Evolutionary conservation across 2,113 vertebrate genomes (phyloP).

Genomic region (Chaetura pelagica): DNA sequence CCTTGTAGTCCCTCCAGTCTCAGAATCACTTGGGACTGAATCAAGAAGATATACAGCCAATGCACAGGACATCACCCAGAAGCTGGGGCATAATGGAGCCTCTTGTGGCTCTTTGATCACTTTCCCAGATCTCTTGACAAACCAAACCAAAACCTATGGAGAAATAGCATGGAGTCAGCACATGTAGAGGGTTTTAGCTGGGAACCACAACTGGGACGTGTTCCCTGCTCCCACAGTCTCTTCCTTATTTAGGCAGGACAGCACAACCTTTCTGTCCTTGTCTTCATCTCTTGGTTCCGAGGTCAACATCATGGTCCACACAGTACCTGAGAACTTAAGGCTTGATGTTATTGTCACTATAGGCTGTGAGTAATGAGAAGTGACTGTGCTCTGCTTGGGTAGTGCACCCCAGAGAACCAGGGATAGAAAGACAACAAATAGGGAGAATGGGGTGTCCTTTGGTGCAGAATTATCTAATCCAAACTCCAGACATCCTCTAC

Average conservation of each 20-base stretch:
- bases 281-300: neutral
- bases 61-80: neutral
- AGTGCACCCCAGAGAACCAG: neutral
- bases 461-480: neutral
- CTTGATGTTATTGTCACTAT: neutral
- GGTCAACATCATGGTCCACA: neutral
- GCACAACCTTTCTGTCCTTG: neutral
- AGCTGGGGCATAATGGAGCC: neutral
- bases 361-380: neutral
- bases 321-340: neutral
- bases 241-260: neutral
- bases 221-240: neutral
- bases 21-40: neutral
- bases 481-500: neutral
- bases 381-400: neutral
- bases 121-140: neutral
- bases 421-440: neutral
- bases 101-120: neutral
- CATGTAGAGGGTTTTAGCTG: neutral
- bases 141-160: neutral
- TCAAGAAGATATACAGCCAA: neutral
- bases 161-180: neutral
- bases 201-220: rapidly evolving
- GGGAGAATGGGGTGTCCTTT: neutral
- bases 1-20: neutral